Conservation (phyloP, 2,888 invertebrate genomes). For the Amiota communis region DNA sequence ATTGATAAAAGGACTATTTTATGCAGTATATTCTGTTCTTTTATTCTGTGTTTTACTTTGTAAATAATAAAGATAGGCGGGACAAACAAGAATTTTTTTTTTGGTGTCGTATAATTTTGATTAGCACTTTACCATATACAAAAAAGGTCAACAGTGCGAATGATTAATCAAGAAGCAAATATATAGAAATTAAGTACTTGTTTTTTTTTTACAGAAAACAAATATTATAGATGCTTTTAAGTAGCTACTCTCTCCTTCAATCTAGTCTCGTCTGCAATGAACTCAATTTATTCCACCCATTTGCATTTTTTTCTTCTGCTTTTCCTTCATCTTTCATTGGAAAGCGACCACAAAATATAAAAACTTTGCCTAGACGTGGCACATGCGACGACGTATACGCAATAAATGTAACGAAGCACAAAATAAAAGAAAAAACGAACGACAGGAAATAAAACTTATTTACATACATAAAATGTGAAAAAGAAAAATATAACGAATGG, state of each 20-base stretch:
- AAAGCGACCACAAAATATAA: conserved; percentile 2
- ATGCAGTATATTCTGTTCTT: too few species aligned
- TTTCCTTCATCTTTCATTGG: neutral
- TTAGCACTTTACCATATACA: too few species aligned
- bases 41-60: too few species aligned
- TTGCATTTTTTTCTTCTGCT: neutral
- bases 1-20: too few species aligned
- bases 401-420: neutral
- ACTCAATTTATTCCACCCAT: neutral
- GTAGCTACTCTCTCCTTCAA: neutral
- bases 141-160: conserved; percentile 35
- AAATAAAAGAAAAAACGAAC: conserved; percentile 3
- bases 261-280: too few species aligned
- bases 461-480: conserved; percentile 15
- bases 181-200: neutral
- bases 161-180: conserved; percentile 44
- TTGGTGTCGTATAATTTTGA: too few species aligned
- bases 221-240: neutral
- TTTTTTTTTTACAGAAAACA: neutral
- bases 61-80: too few species aligned
- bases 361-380: neutral
- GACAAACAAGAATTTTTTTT: too few species aligned
- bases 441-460: conserved; percentile 26
- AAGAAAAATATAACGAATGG: conserved; percentile 26
- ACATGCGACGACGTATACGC: conserved; percentile 18